Conservation (phyloP, 2,888 invertebrate species). For the Macrosiphum euphorbiae region DNA sequence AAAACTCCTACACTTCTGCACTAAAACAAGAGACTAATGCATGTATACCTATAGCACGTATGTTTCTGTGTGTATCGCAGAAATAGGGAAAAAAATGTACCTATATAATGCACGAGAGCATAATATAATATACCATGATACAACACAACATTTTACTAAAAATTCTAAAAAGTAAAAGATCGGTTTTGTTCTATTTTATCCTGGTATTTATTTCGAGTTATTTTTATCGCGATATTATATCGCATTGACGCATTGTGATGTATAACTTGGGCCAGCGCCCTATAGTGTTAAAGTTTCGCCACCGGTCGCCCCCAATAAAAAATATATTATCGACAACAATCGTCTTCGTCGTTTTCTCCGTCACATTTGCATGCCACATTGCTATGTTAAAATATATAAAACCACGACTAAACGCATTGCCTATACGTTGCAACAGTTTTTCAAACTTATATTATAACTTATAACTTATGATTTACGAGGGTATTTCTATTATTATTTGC, state of each 20-base stretch:
- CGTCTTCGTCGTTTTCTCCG: neutral
- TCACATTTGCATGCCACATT: neutral
- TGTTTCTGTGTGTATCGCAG: neutral
- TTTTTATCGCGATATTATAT: conserved; percentile 3
- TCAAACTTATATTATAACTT: neutral
- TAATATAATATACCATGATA: neutral
- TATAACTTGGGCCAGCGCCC: neutral
- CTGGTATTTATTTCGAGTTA: neutral
- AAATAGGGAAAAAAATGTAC: neutral
- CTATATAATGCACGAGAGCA: neutral
- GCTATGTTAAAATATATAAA: neutral
- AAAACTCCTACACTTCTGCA: neutral
- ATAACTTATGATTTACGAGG: neutral
- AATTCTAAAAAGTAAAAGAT: neutral
- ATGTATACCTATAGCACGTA: neutral
- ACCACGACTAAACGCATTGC: neutral
- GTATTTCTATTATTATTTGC: neutral
- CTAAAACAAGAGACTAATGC: neutral
- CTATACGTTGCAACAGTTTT: neutral
- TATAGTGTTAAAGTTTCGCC: neutral
- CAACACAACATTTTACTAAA: neutral
- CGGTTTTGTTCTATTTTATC: neutral
- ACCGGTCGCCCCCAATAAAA: neutral
- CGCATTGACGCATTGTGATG: neutral
- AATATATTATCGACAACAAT: neutral